phyloP scores from a whole-genome alignment of 2,113 vertebrate species.

The Gavia stellata region DNA sequence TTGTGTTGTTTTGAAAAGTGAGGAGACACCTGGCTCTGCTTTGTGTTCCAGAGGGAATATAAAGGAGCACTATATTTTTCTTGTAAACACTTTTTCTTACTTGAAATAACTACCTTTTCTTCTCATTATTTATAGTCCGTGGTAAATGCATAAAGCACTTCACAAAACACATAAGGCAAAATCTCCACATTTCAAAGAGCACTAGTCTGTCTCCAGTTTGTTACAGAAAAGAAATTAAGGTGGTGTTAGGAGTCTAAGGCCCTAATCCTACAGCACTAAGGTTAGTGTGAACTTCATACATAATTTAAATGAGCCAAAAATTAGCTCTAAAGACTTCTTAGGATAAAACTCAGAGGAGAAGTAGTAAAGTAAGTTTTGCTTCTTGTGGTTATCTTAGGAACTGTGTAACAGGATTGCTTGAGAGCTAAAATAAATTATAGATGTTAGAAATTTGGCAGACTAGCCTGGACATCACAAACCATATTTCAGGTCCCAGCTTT shows the following conservation, averaged over 20 bases:
- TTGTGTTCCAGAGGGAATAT: not conserved
- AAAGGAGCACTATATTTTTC: not conserved
- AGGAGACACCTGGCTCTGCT: not conserved
- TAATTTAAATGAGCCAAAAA: not conserved
- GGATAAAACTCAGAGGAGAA: not conserved
- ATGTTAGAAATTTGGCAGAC: not conserved
- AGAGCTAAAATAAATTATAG: not conserved
- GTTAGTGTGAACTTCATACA: not conserved
- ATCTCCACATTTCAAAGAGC: not conserved
- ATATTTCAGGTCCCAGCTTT: not conserved
- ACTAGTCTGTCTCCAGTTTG: not conserved
- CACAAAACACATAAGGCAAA: not conserved
- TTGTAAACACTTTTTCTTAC: not conserved
- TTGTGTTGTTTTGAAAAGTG: not conserved
- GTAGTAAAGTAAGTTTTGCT: not conserved
- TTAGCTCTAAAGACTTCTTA: not conserved
- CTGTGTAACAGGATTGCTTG: not conserved
- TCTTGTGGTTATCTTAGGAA: not conserved
- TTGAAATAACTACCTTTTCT: not conserved
- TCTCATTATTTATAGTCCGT: not conserved
- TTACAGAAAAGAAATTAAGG: not conserved
- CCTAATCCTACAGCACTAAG: not conserved
- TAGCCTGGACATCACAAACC: not conserved
- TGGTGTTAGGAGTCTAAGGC: not conserved
- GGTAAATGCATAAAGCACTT: not conserved